Percentiles rank a stretch among this genome's conserved stretches.
Evolutionary conservation across 2,888 invertebrate species (phyloP).

Genomic region (Deilephila porcellus): DNA sequence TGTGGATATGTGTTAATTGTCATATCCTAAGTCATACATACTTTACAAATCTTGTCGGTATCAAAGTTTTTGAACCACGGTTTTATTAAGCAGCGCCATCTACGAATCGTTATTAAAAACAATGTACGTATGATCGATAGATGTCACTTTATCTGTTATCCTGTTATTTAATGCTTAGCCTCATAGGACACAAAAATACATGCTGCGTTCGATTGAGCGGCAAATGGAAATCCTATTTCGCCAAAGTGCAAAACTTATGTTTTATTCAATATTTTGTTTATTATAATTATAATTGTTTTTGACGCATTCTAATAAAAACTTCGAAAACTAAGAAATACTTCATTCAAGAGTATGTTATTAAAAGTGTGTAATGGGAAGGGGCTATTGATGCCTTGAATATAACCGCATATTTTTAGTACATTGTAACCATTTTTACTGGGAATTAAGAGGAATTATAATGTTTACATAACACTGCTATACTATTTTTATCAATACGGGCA

Average conservation of each 20-base stretch:
- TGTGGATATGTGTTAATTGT: constrained; percentile 33
- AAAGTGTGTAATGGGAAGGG: too few relatives aligned
- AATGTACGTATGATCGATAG: neutral
- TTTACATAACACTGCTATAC: neutral
- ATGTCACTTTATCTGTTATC: neutral
- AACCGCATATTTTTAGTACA: too few relatives aligned
- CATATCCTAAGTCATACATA: constrained; percentile 11
- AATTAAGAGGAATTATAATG: neutral
- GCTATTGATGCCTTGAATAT: too few relatives aligned
- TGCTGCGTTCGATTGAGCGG: too few relatives aligned
- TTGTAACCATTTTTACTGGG: neutral
- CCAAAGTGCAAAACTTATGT: too few relatives aligned
- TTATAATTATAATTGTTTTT: too few relatives aligned
- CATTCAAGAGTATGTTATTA: neutral
- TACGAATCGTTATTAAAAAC: neutral
- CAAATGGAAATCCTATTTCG: too few relatives aligned
- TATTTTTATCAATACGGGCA: neutral
- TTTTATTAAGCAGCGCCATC: neutral
- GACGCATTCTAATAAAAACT: too few relatives aligned
- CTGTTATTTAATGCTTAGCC: too few relatives aligned
- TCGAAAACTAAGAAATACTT: neutral
- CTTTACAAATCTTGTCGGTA: neutral
- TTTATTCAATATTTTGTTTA: too few relatives aligned
- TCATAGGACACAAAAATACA: too few relatives aligned
- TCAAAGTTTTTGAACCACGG: neutral